Percentiles rank a stretch among this genome's conserved stretches.
Conservation (phyloP, 2,888 invertebrate genomes). For the Tuberolachnus salignus region DNA sequence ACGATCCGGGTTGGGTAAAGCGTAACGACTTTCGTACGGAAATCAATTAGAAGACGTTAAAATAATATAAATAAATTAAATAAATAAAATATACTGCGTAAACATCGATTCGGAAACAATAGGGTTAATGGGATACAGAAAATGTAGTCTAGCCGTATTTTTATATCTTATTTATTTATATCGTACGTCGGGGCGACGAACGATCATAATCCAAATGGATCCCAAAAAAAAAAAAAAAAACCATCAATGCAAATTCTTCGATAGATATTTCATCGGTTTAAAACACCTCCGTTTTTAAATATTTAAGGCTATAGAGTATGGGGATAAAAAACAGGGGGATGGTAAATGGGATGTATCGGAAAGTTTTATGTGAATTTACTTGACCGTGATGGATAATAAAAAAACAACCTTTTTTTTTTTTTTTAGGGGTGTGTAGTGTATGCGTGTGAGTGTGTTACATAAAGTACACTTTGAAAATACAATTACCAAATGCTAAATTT, state of each 20-base stretch:
- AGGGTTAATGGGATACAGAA: too few relatives aligned
- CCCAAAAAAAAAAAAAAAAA: too few relatives aligned
- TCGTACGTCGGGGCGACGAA: too few relatives aligned
- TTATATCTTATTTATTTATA: constrained; percentile 5
- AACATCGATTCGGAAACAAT: constrained; percentile 1
- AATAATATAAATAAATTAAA: too few relatives aligned
- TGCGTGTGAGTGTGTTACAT: background rate
- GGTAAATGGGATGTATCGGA: background rate
- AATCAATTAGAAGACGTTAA: too few relatives aligned
- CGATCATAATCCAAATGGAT: background rate
- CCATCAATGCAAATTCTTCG: background rate
- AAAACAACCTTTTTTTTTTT: constrained; percentile 1
- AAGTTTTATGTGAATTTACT: constrained; percentile 2
- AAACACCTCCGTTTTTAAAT: background rate
- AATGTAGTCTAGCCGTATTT: background rate
- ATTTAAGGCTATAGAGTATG: too few relatives aligned
- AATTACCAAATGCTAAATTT: too few relatives aligned
- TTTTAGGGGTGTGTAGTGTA: too few relatives aligned
- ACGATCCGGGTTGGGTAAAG: too few relatives aligned
- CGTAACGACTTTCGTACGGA: too few relatives aligned
- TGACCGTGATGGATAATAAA: background rate
- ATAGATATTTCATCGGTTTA: background rate
- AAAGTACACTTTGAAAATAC: background rate
- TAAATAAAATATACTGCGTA: too few relatives aligned
- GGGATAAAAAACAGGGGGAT: background rate